These are phyloP conservation scores for Phymatocera aterrima DNA, from an alignment of 2,888 invertebrate species.

Conservation along the genomic window DNA sequence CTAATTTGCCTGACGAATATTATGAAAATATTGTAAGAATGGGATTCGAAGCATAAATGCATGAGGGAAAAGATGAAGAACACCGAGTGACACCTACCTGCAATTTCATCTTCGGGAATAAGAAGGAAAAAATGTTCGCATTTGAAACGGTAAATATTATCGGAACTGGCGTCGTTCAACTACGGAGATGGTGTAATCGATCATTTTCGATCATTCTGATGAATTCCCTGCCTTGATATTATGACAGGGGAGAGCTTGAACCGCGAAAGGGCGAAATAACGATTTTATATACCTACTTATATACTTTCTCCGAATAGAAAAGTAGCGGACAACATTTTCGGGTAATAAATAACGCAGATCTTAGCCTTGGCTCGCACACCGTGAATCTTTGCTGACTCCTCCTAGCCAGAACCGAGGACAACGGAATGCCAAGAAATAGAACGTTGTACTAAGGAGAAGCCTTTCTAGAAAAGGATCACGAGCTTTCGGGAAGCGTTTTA, in stretches of 20 bases:
- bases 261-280: neutral
- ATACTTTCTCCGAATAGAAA: neutral
- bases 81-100: too few relatives aligned
- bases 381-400: slow-evolving; percentile 22
- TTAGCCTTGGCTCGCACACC: neutral
- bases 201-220: neutral
- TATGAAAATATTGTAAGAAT: neutral
- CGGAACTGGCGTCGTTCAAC: too few relatives aligned
- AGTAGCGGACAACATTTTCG: slow-evolving; percentile 26
- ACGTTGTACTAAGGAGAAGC: slow-evolving; percentile 8
- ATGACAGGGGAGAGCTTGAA: neutral
- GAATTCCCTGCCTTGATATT: neutral
- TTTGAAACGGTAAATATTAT: neutral
- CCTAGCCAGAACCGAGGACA: neutral
- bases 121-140: neutral
- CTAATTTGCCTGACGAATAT: neutral
- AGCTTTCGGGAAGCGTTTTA: neutral
- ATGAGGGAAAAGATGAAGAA: too few relatives aligned
- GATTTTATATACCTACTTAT: neutral
- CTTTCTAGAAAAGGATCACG: neutral
- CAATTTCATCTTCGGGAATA: too few relatives aligned
- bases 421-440: neutral
- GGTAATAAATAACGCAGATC: slow-evolving; percentile 23
- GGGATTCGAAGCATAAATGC: neutral
- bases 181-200: neutral